Conservation (phyloP, 2,113 vertebrate species). For the Lagopus muta region DNA sequence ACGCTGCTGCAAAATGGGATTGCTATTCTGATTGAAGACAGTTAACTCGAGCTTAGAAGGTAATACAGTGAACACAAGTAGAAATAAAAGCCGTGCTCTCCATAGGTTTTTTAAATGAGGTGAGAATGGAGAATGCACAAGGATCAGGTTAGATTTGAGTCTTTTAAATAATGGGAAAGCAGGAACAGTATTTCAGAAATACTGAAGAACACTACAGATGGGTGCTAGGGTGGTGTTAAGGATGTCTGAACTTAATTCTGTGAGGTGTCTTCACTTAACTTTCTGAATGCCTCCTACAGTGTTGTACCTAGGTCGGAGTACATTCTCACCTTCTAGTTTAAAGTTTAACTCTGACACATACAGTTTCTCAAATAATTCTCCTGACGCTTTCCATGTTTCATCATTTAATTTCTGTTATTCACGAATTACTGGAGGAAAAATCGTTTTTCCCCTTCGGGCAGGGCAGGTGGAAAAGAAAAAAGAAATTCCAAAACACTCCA, state of each 20-base stretch:
- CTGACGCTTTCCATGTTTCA: background rate
- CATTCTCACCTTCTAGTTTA: background rate
- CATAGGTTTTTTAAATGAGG: background rate
- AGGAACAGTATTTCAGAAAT: background rate
- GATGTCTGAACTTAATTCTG: background rate
- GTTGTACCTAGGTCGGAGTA: background rate
- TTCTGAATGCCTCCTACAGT: background rate
- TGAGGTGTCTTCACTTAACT: background rate
- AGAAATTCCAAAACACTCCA: background rate
- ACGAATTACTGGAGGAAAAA: background rate
- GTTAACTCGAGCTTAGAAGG: background rate
- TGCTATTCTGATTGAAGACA: background rate
- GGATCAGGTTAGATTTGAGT: background rate
- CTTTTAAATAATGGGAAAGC: background rate
- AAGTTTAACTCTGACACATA: background rate
- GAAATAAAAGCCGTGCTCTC: background rate
- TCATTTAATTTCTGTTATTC: background rate
- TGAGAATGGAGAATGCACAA: background rate
- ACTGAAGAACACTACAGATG: background rate
- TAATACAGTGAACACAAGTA: background rate
- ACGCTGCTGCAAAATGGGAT: fast-evolving
- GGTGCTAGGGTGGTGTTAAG: background rate
- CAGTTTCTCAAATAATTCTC: background rate
- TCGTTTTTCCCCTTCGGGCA: background rate
- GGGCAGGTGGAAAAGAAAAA: background rate